Conservation (phyloP, 2,113 vertebrate species). For the Melanocharis versteri region DNA sequence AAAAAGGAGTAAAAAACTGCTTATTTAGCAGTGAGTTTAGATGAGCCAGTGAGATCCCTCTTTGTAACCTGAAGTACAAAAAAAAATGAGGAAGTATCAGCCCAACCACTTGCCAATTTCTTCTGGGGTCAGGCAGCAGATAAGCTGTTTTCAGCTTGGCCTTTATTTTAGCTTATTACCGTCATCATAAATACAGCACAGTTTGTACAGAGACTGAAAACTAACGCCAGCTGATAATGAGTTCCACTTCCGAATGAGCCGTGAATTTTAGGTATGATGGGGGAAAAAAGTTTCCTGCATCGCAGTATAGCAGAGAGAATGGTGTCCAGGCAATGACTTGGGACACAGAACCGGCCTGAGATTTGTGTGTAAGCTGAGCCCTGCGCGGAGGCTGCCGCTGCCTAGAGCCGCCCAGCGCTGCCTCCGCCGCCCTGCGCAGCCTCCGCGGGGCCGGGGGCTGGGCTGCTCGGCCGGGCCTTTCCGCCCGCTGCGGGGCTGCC, state of each 20-base stretch:
- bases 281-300: not conserved
- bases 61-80: not conserved
- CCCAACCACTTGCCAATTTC: not conserved
- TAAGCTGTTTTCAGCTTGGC: not conserved
- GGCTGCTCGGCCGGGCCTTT: not conserved
- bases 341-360: not conserved
- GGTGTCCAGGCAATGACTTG: not conserved
- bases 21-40: not conserved
- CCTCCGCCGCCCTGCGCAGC: not conserved
- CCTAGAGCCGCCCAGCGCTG: not conserved
- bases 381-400: too few relatives aligned
- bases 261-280: not conserved
- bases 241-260: not conserved
- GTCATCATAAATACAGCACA: not conserved
- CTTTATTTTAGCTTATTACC: not conserved
- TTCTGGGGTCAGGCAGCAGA: not conserved
- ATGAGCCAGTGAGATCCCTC: not conserved
- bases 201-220: not conserved
- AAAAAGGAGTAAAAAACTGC: not conserved
- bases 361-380: not conserved
- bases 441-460: fast-evolving
- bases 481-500: not conserved
- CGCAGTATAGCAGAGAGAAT: not conserved
- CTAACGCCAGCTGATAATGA: not conserved
- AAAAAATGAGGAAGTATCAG: not conserved